Base-by-base conservation (phyloP, 2,888 invertebrate genomes). In the Epinotia brunnichana region DNA sequence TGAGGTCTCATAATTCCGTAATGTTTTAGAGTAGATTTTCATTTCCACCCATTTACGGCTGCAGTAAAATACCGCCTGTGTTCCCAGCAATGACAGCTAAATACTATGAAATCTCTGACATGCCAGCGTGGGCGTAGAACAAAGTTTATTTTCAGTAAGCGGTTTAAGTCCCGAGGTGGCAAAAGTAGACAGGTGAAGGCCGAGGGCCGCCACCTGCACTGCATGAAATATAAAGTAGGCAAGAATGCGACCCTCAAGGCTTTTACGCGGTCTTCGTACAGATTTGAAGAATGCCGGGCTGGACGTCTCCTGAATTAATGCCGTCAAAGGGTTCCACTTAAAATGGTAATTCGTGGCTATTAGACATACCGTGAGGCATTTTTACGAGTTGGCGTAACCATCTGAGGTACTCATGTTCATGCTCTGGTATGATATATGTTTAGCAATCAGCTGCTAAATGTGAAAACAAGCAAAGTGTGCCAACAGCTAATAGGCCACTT, bases 81-180 rank as follows among this genome's bases (percentile, higher is more conserved):
- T 66, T 74, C 67, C 29, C 69, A 67, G 74, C 77, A 77, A 73
- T 75, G 77, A 77, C 79, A 80, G 78, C 77, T 81, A 82, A 86
- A 87, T 83, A 82, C 81, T 82, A 81, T 84, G 86, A 87, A 83
- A 83, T 85, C 84, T 86, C 80, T 79, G 77, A 81, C 82, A 81
- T 81, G 79, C 77, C 78, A 75, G 74, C 75, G 75, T 73, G 74
- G 77, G 80, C 82, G 79, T 82, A 83, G 82, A 85, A 84, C 78
- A 85, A 82, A 82, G 78, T 83, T 85, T 82, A 85, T 85, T 85
- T 85, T 82, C 81, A 80, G 83, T 87, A 87, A 87, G 85, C 85
- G 86, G 87, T 76, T 79, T 79, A 82, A 73, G 74, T 75, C 69
- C 74, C 67, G 66, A 74, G 70, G 74, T 75, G 72, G 66, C 72